phyloP scores from a whole-genome alignment of 2,797 vertebrate species.

The Coluber constrictor region DNA sequence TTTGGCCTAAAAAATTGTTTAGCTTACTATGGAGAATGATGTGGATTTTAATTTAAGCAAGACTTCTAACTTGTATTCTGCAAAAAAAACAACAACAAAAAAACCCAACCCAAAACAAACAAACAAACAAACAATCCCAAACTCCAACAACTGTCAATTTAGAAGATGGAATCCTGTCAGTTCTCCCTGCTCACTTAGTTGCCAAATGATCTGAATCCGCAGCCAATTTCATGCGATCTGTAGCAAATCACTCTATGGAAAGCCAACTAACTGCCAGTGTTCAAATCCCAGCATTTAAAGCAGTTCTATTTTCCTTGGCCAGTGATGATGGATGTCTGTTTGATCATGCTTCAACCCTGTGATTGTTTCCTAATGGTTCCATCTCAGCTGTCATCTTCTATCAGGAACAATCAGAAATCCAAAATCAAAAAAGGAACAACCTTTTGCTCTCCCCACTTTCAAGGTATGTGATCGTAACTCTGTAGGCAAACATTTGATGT shows the following conservation, averaged over 20 bases:
- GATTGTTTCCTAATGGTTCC: constrained; percentile 19
- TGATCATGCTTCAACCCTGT: not conserved
- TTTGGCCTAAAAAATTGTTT: not conserved
- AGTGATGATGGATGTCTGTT: not conserved
- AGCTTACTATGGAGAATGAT: not conserved
- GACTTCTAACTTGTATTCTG: not conserved
- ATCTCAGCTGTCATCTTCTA: constrained; percentile 30
- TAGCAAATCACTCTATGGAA: not conserved
- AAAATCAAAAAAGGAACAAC: constrained; percentile 6
- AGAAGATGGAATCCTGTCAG: not conserved
- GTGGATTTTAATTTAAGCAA: not conserved
- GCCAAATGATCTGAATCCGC: not conserved
- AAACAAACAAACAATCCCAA: not conserved
- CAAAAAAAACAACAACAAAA: not conserved
- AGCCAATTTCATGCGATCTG: not conserved
- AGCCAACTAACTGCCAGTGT: not conserved
- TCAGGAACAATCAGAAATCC: constrained; percentile 21
- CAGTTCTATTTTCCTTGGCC: not conserved
- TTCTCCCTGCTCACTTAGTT: not conserved
- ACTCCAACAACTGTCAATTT: not conserved
- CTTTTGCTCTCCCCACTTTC: constrained; percentile 27
- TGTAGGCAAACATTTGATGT: constrained; percentile 9
- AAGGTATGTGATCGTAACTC: not conserved
- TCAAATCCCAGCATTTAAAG: not conserved
- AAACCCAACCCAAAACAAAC: no score